phyloP scores from a whole-genome alignment of 2,888 invertebrate genomes.

The Drymonia ruficornis region DNA sequence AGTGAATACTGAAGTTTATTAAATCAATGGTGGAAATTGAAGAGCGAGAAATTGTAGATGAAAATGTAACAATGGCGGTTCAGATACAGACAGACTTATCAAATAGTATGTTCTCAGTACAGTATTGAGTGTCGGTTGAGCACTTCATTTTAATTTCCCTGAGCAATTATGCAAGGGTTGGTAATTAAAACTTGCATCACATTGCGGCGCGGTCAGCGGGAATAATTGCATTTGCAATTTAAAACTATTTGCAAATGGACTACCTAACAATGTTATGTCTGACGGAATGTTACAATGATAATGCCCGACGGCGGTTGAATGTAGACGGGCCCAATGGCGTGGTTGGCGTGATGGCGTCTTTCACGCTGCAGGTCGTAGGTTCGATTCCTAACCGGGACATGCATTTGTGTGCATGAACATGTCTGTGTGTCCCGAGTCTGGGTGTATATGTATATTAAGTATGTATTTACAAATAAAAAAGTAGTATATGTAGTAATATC shows the following conservation, averaged over 20 bases:
- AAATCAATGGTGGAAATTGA: slow-evolving; percentile 12
- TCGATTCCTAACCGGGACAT: too few species aligned
- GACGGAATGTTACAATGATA: slow-evolving; percentile 9
- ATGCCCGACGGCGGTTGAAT: background rate
- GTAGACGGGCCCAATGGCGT: too few species aligned
- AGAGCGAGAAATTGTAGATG: background rate
- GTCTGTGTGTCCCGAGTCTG: too few species aligned
- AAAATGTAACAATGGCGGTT: background rate
- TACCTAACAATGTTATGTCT: slow-evolving; percentile 25
- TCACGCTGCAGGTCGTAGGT: too few species aligned
- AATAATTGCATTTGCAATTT: slow-evolving; percentile 61
- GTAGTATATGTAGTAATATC: too few species aligned
- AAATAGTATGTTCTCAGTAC: background rate
- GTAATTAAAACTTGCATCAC: slow-evolving; percentile 51
- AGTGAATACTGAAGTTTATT: slow-evolving; percentile 18
- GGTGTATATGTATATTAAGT: too few species aligned
- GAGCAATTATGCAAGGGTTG: slow-evolving; percentile 46
- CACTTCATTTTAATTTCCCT: slow-evolving; percentile 33
- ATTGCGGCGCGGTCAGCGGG: slow-evolving; percentile 35
- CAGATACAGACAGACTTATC: background rate
- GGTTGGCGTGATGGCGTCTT: too few species aligned
- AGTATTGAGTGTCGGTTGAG: slow-evolving; percentile 7
- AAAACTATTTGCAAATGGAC: slow-evolving; percentile 50
- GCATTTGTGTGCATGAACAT: too few species aligned
- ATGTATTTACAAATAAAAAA: too few species aligned